phyloP scores from a whole-genome alignment of 2,797 vertebrate species.

The Phrynocephalus forsythii region DNA sequence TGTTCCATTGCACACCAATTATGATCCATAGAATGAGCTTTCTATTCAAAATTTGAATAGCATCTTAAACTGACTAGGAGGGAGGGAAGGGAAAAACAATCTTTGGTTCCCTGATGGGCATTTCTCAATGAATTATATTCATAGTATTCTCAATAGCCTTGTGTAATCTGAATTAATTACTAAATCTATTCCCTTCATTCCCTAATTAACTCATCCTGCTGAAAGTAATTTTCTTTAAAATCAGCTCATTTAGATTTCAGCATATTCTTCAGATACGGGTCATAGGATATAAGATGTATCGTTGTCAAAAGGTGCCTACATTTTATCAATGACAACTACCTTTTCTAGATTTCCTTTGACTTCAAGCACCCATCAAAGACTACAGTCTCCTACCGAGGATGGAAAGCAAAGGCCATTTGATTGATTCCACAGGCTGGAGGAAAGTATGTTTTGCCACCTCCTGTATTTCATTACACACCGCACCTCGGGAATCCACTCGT shows the following conservation, averaged over 20 bases:
- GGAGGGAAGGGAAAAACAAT: slow-evolving; percentile 48
- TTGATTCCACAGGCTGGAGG: no score
- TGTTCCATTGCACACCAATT: slow-evolving; percentile 63
- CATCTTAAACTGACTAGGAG: slow-evolving; percentile 62
- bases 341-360: slow-evolving; percentile 53
- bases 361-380: slow-evolving; percentile 55
- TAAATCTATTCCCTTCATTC: slow-evolving; percentile 71
- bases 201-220: slow-evolving; percentile 75
- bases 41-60: slow-evolving; percentile 68
- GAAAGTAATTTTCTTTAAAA: slow-evolving; percentile 68
- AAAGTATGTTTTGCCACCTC: no score
- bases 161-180: slow-evolving; percentile 76
- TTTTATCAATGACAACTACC: slow-evolving; percentile 61
- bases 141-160: slow-evolving; percentile 71
- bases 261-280: slow-evolving; percentile 66
- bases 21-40: slow-evolving; percentile 60
- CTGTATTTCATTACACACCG: no score
- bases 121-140: slow-evolving; percentile 70
- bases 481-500: no score
- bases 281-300: slow-evolving; percentile 3
- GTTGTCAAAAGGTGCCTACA: slow-evolving; percentile 52
- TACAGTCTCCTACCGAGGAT: no score
- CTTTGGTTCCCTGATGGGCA: slow-evolving; percentile 60
- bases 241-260: slow-evolving; percentile 72
- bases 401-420: no score